Evolutionary conservation across 2,113 vertebrate species (phyloP).

Genomic region (Eubucco bourcierii): DNA sequence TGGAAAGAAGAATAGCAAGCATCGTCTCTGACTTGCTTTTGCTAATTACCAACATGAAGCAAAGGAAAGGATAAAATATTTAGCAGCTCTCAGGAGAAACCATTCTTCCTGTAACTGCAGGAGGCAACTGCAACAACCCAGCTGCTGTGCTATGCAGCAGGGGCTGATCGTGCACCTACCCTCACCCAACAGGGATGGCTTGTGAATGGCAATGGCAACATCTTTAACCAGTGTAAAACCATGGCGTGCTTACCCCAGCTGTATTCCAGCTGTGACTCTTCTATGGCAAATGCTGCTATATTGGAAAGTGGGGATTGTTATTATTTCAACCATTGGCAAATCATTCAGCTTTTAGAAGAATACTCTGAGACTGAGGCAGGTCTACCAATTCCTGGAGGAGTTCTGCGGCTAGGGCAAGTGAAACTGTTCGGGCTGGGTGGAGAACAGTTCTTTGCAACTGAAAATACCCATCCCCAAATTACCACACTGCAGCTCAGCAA

Average conservation of each 20-base stretch:
- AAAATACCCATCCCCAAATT: neutral
- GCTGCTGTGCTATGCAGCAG: neutral
- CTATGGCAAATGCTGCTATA: neutral
- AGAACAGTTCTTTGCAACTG: neutral
- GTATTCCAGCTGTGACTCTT: neutral
- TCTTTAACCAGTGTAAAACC: neutral
- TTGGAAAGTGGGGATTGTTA: neutral
- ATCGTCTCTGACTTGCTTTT: neutral
- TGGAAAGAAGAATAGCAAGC: neutral
- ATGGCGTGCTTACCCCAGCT: neutral
- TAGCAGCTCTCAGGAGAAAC: neutral
- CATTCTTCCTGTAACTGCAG: neutral
- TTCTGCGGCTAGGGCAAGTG: neutral
- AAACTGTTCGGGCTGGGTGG: neutral
- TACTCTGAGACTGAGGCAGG: fast-evolving
- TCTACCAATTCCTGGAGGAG: neutral
- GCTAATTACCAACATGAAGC: neutral
- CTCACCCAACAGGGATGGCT: neutral
- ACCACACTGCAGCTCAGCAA: neutral
- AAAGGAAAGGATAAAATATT: conserved; percentile 9
- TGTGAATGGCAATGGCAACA: neutral
- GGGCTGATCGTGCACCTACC: neutral
- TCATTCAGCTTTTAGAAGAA: neutral
- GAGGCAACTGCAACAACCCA: neutral
- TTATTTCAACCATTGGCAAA: neutral